phyloP scores from a whole-genome alignment of 2,888 invertebrate species.

The Operophtera brumata region DNA sequence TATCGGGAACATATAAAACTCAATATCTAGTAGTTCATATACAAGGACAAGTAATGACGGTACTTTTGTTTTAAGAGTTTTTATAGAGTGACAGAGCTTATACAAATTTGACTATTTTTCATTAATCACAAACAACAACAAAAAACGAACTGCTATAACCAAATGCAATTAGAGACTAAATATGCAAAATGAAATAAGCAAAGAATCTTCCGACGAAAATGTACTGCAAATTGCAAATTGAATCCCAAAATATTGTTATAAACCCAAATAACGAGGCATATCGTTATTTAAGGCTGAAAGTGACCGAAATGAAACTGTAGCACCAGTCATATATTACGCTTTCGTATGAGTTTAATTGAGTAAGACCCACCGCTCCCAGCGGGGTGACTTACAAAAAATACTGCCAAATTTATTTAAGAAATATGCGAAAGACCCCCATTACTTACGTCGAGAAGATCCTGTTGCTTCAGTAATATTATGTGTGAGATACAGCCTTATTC shows the following conservation, averaged over 20 bases:
- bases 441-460: slow-evolving; percentile 69
- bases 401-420: slow-evolving; percentile 72
- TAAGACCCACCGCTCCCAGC: slow-evolving; percentile 69
- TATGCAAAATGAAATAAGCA: slow-evolving; percentile 27
- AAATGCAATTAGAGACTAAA: slow-evolving; percentile 36
- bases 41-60: no score
- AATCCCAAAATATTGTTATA: slow-evolving; percentile 65
- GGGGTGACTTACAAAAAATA: slow-evolving; percentile 72
- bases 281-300: slow-evolving; percentile 68
- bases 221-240: slow-evolving; percentile 37
- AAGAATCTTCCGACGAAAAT: slow-evolving; percentile 18
- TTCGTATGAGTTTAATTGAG: slow-evolving; percentile 76
- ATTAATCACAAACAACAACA: background rate
- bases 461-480: slow-evolving; percentile 71
- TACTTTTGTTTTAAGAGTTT: no score
- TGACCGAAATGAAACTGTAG: slow-evolving; percentile 66
- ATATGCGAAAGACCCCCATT: slow-evolving; percentile 71
- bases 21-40: no score
- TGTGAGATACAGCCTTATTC: slow-evolving; percentile 75
- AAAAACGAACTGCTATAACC: background rate
- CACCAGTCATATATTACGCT: slow-evolving; percentile 77
- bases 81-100: no score
- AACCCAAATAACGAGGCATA: slow-evolving; percentile 72
- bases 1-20: no score
- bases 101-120: background rate